A percentile compares a stretch with the other conserved stretches of the same genome.
Conservation (phyloP, 2,113 vertebrate genomes). For the Grammomys dolichurus region DNA sequence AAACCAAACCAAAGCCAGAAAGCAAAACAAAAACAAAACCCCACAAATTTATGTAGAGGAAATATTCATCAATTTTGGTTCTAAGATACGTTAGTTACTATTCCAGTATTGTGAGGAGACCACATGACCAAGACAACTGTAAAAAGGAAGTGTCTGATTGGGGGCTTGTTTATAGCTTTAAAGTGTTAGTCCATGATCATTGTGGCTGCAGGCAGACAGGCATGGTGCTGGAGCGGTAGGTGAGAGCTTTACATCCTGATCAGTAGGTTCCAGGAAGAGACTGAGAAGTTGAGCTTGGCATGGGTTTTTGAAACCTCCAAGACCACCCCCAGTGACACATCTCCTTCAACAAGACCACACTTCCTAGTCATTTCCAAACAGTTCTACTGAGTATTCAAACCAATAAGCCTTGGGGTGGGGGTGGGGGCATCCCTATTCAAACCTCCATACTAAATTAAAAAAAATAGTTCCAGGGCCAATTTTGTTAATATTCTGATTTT, state of each 20-base stretch:
- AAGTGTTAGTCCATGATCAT: background rate
- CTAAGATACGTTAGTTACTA: background rate
- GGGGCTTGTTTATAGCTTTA: background rate
- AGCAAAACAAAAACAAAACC: background rate
- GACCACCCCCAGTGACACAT: background rate
- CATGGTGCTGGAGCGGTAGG: background rate
- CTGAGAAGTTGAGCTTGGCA: background rate
- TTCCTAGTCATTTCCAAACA: background rate
- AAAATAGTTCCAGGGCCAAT: background rate
- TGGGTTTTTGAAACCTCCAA: background rate
- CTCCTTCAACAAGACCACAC: background rate
- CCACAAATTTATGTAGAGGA: background rate
- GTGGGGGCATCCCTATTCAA: background rate
- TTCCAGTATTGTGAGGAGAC: background rate
- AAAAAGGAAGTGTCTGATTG: background rate
- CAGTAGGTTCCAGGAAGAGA: background rate
- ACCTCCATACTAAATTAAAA: background rate
- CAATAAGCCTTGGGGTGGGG: background rate
- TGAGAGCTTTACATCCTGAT: background rate
- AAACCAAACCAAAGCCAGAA: background rate
- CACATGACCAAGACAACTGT: background rate
- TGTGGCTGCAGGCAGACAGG: background rate
- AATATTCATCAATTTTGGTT: background rate
- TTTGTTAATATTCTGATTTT: conserved; percentile 22
- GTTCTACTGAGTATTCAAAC: background rate